Evolutionary conservation across 1,140 invertebrate genomes (phyloP).

Genomic region (Diachasma alloeum): DNA sequence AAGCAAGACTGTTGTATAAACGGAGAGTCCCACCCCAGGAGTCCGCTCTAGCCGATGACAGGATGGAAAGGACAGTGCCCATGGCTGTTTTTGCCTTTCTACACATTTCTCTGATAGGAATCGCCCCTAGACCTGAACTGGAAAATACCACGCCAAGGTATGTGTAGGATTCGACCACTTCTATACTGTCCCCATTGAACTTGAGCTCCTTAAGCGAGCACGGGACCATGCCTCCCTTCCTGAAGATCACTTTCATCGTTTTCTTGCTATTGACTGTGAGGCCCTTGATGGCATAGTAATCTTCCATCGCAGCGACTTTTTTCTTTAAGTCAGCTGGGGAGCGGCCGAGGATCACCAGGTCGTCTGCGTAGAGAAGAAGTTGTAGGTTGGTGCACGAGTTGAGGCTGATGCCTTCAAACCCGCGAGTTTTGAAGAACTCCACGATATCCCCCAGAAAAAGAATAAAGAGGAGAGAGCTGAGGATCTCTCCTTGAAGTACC

Average conservation of each 20-base stretch:
- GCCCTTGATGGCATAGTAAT: conserved; percentile 23
- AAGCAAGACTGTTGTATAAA: too few relatives aligned
- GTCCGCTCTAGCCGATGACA: too few relatives aligned
- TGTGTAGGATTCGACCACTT: conserved; percentile 16
- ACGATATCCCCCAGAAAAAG: neutral
- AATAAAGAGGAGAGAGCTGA: conserved; percentile 13
- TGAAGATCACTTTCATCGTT: conserved; percentile 32
- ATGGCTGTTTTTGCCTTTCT: too few relatives aligned
- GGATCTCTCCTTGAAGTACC: conserved; percentile 10
- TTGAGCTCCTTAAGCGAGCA: neutral
- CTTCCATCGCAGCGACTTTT: conserved; percentile 7
- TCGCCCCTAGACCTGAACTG: too few relatives aligned
- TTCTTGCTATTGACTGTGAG: conserved; percentile 25
- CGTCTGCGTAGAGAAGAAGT: conserved; percentile 13
- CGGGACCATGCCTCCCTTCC: conserved; percentile 2
- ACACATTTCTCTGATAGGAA: too few relatives aligned
- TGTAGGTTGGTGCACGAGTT: conserved; percentile 25
- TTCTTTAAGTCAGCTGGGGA: conserved; percentile 8
- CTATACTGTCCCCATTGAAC: conserved; percentile 13
- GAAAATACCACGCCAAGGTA: too few relatives aligned
- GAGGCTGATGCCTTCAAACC: conserved; percentile 19
- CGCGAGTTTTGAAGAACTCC: neutral
- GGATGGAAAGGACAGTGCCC: conserved; percentile 12
- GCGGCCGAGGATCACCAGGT: too few relatives aligned
- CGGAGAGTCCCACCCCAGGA: too few relatives aligned